phyloP scores from a whole-genome alignment of 2,888 invertebrate species.

The Stenoptilia bipunctidactyla region DNA sequence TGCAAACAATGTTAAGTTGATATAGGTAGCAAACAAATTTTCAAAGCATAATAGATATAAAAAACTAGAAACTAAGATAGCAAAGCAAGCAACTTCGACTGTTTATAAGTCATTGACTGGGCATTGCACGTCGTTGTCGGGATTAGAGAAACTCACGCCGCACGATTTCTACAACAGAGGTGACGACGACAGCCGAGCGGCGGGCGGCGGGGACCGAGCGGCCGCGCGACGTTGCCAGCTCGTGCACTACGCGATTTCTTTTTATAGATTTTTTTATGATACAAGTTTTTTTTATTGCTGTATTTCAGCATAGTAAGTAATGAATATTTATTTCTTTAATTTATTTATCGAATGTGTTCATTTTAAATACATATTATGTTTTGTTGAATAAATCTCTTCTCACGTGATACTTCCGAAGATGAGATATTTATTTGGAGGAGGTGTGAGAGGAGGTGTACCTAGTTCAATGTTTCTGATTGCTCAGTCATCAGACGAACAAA shows the following conservation, averaged over 20 bases:
- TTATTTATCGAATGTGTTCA: too few species aligned
- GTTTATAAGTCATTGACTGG: conserved; percentile 53
- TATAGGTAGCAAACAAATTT: too few species aligned
- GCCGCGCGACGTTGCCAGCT: conserved; percentile 48
- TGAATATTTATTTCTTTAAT: background rate
- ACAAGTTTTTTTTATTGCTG: background rate
- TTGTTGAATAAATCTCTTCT: too few species aligned
- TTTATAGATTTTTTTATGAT: conserved; percentile 2
- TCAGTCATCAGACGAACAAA: too few species aligned
- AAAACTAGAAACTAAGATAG: conserved; percentile 24
- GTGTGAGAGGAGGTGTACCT: too few species aligned
- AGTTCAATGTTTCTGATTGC: too few species aligned
- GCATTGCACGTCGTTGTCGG: conserved; percentile 18
- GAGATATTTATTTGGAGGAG: too few species aligned
- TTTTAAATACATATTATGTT: too few species aligned
- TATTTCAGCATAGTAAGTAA: background rate
- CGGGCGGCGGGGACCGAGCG: conserved; percentile 25
- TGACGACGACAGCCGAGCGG: conserved; percentile 27
- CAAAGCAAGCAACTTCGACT: conserved; percentile 29
- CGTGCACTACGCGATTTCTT: conserved; percentile 23
- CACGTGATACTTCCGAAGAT: too few species aligned
- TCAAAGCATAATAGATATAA: too few species aligned
- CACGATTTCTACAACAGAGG: conserved; percentile 53
- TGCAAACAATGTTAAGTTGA: too few species aligned
- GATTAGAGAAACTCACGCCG: conserved; percentile 45